Conservation (phyloP, 2,888 invertebrate species). For the Emmelina monodactyla region DNA sequence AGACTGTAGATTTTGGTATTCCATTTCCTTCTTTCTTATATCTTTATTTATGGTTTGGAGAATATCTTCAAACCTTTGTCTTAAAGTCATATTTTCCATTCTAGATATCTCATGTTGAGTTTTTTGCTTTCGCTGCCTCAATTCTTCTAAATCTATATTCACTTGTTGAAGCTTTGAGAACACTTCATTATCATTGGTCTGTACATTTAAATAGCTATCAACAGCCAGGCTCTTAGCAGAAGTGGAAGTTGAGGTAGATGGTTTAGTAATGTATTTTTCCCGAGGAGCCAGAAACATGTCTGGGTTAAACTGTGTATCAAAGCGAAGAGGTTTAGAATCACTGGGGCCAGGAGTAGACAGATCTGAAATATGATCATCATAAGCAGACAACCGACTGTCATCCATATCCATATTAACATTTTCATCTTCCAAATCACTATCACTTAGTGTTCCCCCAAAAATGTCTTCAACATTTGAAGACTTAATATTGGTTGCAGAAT, state of each 20-base stretch:
- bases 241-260: conserved; percentile 6
- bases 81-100: conserved; percentile 80
- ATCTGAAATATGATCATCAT: conserved; percentile 75
- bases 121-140: conserved; percentile 73
- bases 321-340: conserved; percentile 17
- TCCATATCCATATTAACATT: conserved; percentile 78
- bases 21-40: conserved; percentile 74
- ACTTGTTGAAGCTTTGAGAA: conserved; percentile 68
- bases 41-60: conserved; percentile 76
- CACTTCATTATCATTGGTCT: conserved; percentile 16
- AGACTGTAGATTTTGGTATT: conserved; percentile 27
- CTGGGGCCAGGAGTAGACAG: conserved; percentile 24
- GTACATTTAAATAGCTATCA: conserved; percentile 13
- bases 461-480: conserved; percentile 64
- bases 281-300: conserved; percentile 22
- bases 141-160: conserved; percentile 72
- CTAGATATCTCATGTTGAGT: conserved; percentile 80
- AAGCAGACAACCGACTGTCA: conserved; percentile 74
- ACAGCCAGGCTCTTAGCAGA: conserved; percentile 5
- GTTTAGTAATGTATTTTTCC: conserved; percentile 12
- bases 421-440: conserved; percentile 78
- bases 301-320: conserved; percentile 24
- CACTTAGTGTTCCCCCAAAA: conserved; percentile 87
- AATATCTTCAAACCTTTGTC: conserved; percentile 79
- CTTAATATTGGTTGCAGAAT: conserved; percentile 11